Base-by-base conservation (phyloP, 1,140 invertebrate species). In the Aricia agestis region DNA sequence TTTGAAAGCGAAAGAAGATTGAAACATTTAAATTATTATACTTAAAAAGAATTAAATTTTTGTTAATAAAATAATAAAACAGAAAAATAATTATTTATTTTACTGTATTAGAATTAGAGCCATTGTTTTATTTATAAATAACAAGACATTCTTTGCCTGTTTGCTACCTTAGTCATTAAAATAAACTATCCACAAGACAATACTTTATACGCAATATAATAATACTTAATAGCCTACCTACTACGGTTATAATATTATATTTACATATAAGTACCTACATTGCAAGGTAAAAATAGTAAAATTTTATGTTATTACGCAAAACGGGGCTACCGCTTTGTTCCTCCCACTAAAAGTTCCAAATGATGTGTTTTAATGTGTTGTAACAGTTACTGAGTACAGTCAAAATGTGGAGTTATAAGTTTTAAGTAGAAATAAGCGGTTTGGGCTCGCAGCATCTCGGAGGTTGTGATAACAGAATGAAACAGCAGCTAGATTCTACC, bases 381-480 rank as follows among this genome's bases (percentile, higher is more conserved):
- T 69, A 69, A 69, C 58, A 63, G 68, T 69, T 69, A 69, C 68
- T 59, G 68, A 72, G 52, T 70, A 70, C 69, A 76, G 75, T 76
- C 75, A 76, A 74, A 76, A 76, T 74, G 75, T 76, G 71, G 73
- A 73, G 63, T 74, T 78, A 75, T 78, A 81, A 77, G 77, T 81
- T 78, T 78, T 76, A 81, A 81, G 79, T 79, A 79, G 76, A 81
- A 76, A 81, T 81, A 81, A 79, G 79, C 77, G 77, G 77, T 80
- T 81, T 79, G 77, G 77, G 76, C 77, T 79, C 76, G 77, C 72
- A 73, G 70, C 77, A 76, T 81, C 77, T 79, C 79, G 72, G 76
- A 77, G 79, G 76, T 77, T 76, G 73, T 77, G 77, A 78, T 79
- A 81, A 81, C 79, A 78, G 74, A 77, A 74, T 66, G 73, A 71